Conservation (phyloP, 2,888 invertebrate species). For the Endomychus coccineus region DNA sequence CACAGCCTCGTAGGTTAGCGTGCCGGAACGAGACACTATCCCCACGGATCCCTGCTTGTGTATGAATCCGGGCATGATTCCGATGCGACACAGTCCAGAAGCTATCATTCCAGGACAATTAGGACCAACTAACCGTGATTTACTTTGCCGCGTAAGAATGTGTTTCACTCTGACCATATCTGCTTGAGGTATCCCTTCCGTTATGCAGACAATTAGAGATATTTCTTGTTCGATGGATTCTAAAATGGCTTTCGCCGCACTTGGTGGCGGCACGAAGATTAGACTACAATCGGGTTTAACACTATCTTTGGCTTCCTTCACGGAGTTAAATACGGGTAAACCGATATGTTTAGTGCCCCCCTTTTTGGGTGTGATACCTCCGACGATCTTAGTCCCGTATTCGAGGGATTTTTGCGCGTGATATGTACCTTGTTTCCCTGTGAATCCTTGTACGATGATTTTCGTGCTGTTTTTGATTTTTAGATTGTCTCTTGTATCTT, state of each 20-base stretch:
- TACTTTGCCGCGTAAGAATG: constrained; percentile 53
- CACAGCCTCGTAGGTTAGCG: constrained; percentile 71
- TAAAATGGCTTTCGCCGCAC: constrained; percentile 61
- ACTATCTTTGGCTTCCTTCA: constrained; percentile 58
- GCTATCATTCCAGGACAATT: constrained; percentile 79
- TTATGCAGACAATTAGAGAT: constrained; percentile 66
- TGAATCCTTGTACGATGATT: constrained; percentile 75
- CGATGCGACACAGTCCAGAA: constrained; percentile 71
- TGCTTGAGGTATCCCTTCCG: constrained; percentile 46
- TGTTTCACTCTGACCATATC: constrained; percentile 78
- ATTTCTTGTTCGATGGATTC: constrained; percentile 73
- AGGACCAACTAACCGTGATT: constrained; percentile 70
- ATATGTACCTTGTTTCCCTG: constrained; percentile 67
- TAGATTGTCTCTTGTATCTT: constrained; percentile 25
- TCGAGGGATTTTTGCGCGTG: constrained; percentile 66
- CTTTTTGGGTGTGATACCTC: constrained; percentile 72
- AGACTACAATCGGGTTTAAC: constrained; percentile 66
- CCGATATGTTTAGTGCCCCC: constrained; percentile 74
- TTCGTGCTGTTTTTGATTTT: constrained; percentile 48
- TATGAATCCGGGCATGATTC: constrained; percentile 70
- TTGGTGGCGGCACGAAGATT: constrained; percentile 71
- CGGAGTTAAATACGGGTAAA: constrained; percentile 56
- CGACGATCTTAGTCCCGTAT: constrained; percentile 77
- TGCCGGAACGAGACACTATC: constrained; percentile 62
- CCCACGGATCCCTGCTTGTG: constrained; percentile 65